phyloP scores from a whole-genome alignment of 2,888 invertebrate species.

The Uropetala carovei region DNA sequence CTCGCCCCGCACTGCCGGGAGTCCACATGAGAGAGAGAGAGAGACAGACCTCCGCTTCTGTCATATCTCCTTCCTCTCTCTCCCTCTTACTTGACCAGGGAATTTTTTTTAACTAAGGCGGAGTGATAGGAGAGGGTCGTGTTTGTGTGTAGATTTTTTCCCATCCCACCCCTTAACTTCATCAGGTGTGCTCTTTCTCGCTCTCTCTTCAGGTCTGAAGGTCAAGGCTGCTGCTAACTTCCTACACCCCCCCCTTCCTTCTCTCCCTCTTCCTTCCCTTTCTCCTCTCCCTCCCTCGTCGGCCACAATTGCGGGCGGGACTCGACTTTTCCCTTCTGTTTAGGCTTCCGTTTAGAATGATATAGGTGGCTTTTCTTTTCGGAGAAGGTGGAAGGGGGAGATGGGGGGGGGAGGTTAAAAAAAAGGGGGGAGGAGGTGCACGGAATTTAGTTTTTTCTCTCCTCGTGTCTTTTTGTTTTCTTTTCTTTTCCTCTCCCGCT shows the following conservation, averaged over 20 bases:
- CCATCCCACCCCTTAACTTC: not conserved
- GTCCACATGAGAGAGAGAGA: not conserved
- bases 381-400: not conserved
- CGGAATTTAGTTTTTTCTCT: not conserved
- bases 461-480: not conserved
- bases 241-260: not conserved
- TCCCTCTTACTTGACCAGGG: not conserved
- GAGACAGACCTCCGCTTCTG: not conserved
- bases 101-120: not conserved
- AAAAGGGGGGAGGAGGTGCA: not conserved
- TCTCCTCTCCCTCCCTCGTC: not conserved
- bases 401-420: not conserved
- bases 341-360: conserved; percentile 39
- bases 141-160: not conserved
- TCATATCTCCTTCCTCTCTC: not conserved
- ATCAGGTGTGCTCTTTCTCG: conserved; percentile 39
- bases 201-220: not conserved
- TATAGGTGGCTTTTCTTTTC: not conserved
- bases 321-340: not conserved
- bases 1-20: not conserved
- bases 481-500: not conserved
- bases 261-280: not conserved
- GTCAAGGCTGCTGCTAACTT: conserved; percentile 13
- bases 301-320: conserved; percentile 36
- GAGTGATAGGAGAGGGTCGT: not conserved